phyloP scores from a whole-genome alignment of 2,888 invertebrate genomes.

The Mythimna pallens region DNA sequence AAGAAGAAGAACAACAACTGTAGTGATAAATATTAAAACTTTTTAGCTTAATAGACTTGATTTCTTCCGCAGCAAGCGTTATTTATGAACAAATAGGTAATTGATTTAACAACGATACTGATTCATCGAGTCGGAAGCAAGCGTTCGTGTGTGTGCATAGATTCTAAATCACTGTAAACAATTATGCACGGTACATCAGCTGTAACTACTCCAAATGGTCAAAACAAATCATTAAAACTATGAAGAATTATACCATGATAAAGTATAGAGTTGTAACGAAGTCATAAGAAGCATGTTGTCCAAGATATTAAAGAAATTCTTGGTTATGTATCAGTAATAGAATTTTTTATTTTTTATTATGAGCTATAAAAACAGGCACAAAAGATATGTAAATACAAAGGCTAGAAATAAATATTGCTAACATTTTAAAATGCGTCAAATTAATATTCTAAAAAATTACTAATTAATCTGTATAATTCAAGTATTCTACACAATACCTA shows the following conservation, averaged over 20 bases:
- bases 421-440: conserved; percentile 2
- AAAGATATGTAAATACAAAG: background rate
- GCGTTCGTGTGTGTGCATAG: conserved; percentile 33
- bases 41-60: background rate
- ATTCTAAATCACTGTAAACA: conserved; percentile 30
- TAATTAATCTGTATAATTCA: no score
- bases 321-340: background rate
- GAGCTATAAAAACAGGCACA: background rate
- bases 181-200: conserved; percentile 5
- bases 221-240: conserved; percentile 23
- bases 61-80: conserved; percentile 28
- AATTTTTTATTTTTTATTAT: no score
- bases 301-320: background rate
- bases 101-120: conserved; percentile 28
- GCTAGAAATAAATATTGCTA: background rate
- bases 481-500: no score
- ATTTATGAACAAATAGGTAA: conserved; percentile 20
- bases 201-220: conserved; percentile 8
- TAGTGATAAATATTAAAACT: background rate
- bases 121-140: conserved; percentile 43
- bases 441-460: no score
- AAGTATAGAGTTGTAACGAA: background rate
- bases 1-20: background rate
- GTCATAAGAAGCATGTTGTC: background rate
- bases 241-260: background rate